Base-by-base conservation (phyloP, 2,888 invertebrate genomes). In the Archips crataeganus region DNA sequence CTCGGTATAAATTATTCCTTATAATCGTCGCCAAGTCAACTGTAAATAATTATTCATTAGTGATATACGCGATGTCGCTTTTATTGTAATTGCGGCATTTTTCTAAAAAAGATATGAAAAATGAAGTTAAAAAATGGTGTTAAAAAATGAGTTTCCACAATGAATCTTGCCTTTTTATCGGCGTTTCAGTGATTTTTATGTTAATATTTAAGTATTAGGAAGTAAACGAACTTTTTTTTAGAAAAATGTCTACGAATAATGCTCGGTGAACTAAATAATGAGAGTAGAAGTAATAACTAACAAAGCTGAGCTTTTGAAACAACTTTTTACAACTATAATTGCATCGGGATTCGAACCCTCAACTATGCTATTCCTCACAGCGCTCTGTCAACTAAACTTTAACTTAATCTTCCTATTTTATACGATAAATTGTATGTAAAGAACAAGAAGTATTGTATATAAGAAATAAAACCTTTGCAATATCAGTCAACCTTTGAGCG, bases 11-110 rank as follows among this genome's bases (percentile, higher is more conserved):
- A 15, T 15, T 11, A 68, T 70, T 63, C 54, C 66, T 57, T 45
- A 13, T 51, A 51, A 69, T 49, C 47, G 54, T 49, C 67, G 63
- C 63, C 62, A 68, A 68, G 67, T 63, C 72, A 62, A 62, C 47
- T 73, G 64, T 69, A 73, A 42, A 73, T 73, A 73, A 64, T 59
- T 73, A 64, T 73, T 42, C 49, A 59, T 73, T 69, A 64, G 57
- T 59, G 39, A 70, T 57, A 49, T 59, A 59, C 67, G 57, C 62
- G 23, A 34, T 57, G 39, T 66, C 32, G 73, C 59, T 69, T 66
- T 66, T 66, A 51, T 59, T 60, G n/a, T 60, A 6, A 11, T 45
- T n/a, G 13, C 45, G 32, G 57, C 57, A 32, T 57, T 57, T 57
- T 57, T 57, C 57, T 57, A 57, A 57, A 34, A 57, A 57, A 32